Percentiles rank a stretch among this genome's conserved stretches.
These are phyloP conservation scores for Gryon sp. DNA, from an alignment of 1,140 invertebrate genomes.

Conservation along the genomic window DNA sequence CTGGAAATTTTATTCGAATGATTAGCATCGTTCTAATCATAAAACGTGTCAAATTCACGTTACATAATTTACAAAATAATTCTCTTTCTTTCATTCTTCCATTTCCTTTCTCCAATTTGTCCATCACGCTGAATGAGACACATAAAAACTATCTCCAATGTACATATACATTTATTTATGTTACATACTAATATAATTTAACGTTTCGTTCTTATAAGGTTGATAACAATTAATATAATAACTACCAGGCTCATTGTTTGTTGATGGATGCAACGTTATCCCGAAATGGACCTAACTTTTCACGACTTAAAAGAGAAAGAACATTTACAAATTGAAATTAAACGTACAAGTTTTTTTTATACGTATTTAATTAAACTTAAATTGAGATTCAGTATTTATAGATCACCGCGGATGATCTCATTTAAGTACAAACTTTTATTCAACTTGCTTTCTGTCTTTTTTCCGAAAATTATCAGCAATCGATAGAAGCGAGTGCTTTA, in stretches of 20 bases:
- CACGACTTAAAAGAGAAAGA: slow-evolving; percentile 3
- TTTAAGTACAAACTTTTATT: slow-evolving; percentile 25
- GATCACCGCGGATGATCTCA: neutral
- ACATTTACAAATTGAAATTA: slow-evolving; percentile 39
- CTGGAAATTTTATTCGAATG: slow-evolving; percentile 21
- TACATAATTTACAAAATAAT: slow-evolving; percentile 18
- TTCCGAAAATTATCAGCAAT: no score
- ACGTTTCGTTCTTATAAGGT: slow-evolving; percentile 13
- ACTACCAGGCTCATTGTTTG: slow-evolving; percentile 45
- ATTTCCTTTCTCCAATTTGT: neutral
- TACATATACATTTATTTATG: slow-evolving; percentile 49
- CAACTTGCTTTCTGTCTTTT: no score
- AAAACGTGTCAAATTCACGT: slow-evolving; percentile 12
- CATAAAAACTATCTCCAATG: slow-evolving; percentile 21
- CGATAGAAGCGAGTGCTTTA: neutral
- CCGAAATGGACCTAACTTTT: slow-evolving; percentile 1
- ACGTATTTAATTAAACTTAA: slow-evolving; percentile 8
- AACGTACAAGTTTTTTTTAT: slow-evolving; percentile 10
- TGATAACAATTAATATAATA: slow-evolving; percentile 44
- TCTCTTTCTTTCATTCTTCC: neutral
- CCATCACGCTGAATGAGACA: no score
- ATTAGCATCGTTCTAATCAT: slow-evolving; percentile 8
- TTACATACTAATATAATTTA: slow-evolving; percentile 58
- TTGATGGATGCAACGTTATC: slow-evolving; percentile 53
- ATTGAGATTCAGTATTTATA: slow-evolving; percentile 12